A percentile compares a stretch with the other conserved stretches of the same genome.
Evolutionary conservation across 2,113 vertebrate species (phyloP).

Genomic region (Salvator merianae): DNA sequence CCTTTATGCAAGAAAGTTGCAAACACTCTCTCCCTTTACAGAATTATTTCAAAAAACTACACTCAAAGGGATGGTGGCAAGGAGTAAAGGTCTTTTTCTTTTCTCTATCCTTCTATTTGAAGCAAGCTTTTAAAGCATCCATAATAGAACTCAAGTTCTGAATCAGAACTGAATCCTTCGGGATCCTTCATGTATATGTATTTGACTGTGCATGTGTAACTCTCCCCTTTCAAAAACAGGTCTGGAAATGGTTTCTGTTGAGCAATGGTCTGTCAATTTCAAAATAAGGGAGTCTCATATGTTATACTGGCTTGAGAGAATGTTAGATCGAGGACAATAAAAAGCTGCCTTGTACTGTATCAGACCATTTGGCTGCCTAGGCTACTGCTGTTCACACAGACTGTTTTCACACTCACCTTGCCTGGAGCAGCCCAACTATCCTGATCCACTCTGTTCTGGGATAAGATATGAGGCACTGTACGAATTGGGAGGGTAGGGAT

Average conservation of each 20-base stretch:
- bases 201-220: not conserved
- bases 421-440: too few species aligned
- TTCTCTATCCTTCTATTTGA: not conserved
- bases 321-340: too few species aligned
- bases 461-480: too few species aligned
- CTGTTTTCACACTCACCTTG: too few species aligned
- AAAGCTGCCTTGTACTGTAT: too few species aligned
- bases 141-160: not conserved
- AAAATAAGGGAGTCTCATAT: not conserved
- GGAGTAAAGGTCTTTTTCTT: not conserved
- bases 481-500: too few species aligned
- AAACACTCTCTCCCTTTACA: not conserved
- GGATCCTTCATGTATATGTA: not conserved
- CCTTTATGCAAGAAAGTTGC: not conserved
- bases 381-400: too few species aligned
- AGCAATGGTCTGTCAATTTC: not conserved
- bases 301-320: not conserved
- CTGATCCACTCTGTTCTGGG: too few species aligned
- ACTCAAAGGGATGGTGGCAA: not conserved
- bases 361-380: too few species aligned
- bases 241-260: not conserved
- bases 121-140: conserved; percentile 6
- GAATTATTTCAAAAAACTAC: not conserved
- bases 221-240: not conserved
- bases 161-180: not conserved